Evolutionary conservation across 2,113 vertebrate species (phyloP).

Genomic region (Carollia perspicillata): DNA sequence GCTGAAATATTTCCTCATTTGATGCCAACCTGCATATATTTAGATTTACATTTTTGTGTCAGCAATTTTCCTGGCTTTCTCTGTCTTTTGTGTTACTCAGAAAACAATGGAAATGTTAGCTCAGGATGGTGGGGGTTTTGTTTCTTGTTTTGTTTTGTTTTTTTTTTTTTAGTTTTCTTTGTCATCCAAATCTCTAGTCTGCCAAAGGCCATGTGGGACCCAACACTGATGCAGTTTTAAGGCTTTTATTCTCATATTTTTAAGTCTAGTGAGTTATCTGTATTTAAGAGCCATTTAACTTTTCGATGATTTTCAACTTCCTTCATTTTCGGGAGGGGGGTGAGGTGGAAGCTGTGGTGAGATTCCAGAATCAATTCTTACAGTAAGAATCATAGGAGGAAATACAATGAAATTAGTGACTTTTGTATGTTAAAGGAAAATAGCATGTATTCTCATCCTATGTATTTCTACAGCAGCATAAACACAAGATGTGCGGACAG

Average conservation of each 20-base stretch:
- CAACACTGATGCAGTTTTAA: neutral
- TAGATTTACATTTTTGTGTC: neutral
- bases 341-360: neutral
- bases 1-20: constrained; percentile 9
- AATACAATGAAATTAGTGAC: constrained; percentile 11
- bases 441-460: neutral
- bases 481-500: neutral
- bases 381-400: neutral
- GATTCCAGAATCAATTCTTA: neutral
- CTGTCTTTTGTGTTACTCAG: neutral
- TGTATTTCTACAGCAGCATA: constrained; percentile 12
- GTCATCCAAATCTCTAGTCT: neutral
- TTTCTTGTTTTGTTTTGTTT: neutral
- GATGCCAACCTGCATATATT: neutral
- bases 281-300: constrained; percentile 24
- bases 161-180: neutral
- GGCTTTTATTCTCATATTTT: neutral
- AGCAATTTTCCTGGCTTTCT: neutral
- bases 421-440: constrained; percentile 35
- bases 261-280: neutral
- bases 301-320: constrained; percentile 4
- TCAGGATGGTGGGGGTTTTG: neutral
- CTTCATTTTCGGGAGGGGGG: neutral
- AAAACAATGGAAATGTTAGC: neutral
- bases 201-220: neutral